phyloP scores from a whole-genome alignment of 2,113 vertebrate genomes.

The Crocuta crocuta region DNA sequence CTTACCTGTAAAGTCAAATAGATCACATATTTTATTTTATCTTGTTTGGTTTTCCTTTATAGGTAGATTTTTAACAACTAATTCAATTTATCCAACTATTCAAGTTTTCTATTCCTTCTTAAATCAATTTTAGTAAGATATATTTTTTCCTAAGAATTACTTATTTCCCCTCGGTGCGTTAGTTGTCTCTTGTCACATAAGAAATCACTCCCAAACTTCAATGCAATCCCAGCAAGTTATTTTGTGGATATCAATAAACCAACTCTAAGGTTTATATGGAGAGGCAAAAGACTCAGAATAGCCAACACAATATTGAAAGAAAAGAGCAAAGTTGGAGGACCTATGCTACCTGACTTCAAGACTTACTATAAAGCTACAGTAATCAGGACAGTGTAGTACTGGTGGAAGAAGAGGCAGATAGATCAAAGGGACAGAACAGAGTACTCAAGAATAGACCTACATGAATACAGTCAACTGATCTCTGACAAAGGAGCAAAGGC shows the following conservation, averaged over 20 bases:
- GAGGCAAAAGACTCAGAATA: background rate
- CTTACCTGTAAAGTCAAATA: background rate
- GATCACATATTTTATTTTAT: background rate
- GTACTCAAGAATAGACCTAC: background rate
- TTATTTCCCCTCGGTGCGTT: background rate
- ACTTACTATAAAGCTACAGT: background rate
- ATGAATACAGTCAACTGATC: background rate
- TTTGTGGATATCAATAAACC: background rate
- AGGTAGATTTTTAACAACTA: background rate
- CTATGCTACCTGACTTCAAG: background rate
- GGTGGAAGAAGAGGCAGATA: background rate
- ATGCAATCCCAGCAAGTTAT: background rate
- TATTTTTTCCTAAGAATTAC: background rate
- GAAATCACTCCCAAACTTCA: background rate
- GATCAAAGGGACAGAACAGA: background rate
- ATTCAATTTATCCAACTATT: background rate
- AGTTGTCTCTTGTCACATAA: background rate
- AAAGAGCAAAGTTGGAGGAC: background rate
- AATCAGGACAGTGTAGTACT: background rate
- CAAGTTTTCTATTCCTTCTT: background rate
- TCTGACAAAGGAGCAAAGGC: background rate
- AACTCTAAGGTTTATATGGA: background rate
- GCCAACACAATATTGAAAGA: background rate
- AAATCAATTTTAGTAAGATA: constrained; percentile 15
- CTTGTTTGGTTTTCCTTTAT: background rate